These are phyloP conservation scores for Plutomurus gul DNA, from an alignment of 1,140 invertebrate species.

Conservation along the genomic window DNA sequence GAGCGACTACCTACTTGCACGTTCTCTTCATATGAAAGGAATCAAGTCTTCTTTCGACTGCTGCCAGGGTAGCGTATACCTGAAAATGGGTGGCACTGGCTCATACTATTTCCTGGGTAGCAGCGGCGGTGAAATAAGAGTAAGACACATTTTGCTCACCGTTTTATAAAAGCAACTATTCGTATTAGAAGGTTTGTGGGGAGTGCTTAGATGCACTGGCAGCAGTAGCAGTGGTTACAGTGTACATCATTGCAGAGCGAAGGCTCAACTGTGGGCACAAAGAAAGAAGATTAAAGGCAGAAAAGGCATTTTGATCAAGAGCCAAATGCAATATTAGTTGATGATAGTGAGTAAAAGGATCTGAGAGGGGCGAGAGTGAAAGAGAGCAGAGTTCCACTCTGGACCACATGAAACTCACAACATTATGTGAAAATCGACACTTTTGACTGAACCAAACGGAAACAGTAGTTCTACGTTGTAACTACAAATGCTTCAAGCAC, in stretches of 20 bases:
- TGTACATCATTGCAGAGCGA: neutral
- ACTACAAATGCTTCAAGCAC: neutral
- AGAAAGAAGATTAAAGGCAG: conserved; percentile 22
- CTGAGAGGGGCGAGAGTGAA: conserved; percentile 30
- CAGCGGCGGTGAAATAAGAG: too few species aligned
- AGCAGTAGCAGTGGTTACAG: neutral
- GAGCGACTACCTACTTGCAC: too few species aligned
- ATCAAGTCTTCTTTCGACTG: too few species aligned
- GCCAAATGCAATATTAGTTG: conserved; percentile 41
- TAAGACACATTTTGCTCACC: too few species aligned
- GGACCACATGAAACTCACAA: conserved; percentile 31
- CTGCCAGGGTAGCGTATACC: too few species aligned
- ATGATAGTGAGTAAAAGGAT: conserved; percentile 39
- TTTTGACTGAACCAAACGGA: conserved; percentile 34
- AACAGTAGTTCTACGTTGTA: neutral
- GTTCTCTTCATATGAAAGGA: too few species aligned
- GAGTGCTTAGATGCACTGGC: too few species aligned
- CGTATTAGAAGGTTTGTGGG: too few species aligned
- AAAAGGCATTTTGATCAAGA: conserved; percentile 39
- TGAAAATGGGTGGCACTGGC: too few species aligned
- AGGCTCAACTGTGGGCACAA: neutral
- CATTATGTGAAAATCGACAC: conserved; percentile 45
- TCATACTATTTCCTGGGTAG: too few species aligned
- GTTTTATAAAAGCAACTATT: too few species aligned
- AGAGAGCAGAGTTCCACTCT: conserved; percentile 40